Conservation (phyloP, 2,888 invertebrate species). For the Drosophila anomalipes region DNA sequence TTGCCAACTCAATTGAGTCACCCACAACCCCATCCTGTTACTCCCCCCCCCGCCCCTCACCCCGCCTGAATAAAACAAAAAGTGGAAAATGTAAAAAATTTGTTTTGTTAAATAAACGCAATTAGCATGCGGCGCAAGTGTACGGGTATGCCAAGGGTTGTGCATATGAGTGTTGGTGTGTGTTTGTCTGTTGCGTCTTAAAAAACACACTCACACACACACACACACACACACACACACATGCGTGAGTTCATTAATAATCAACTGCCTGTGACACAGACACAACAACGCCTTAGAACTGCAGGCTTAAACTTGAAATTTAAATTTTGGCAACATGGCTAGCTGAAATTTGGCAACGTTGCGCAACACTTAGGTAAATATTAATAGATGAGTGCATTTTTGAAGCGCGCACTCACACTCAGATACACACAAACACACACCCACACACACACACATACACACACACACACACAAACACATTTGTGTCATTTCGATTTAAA, state of each 20-base stretch:
- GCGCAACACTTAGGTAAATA: slow-evolving; percentile 36
- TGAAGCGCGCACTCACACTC: slow-evolving; percentile 5
- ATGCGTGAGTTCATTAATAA: slow-evolving; percentile 52
- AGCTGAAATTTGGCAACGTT: slow-evolving; percentile 55
- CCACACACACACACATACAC: neutral
- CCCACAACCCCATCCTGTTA: slow-evolving; percentile 3
- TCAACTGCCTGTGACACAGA: slow-evolving; percentile 25
- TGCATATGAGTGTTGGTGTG: slow-evolving; percentile 27
- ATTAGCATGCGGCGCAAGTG: slow-evolving; percentile 68
- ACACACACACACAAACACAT: slow-evolving; percentile 11
- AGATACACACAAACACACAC: slow-evolving; percentile 2
- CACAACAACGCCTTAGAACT: slow-evolving; percentile 27
- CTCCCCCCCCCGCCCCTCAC: neutral
- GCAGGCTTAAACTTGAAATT: slow-evolving; percentile 6
- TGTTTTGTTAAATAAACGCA: slow-evolving; percentile 80
- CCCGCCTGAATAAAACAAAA: slow-evolving; percentile 1
- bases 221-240: slow-evolving; percentile 16
- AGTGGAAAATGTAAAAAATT: slow-evolving; percentile 63
- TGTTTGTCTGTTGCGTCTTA: slow-evolving; percentile 36
- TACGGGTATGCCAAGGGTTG: slow-evolving; percentile 56
- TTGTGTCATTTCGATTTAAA: slow-evolving; percentile 70
- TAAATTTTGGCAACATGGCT: slow-evolving; percentile 53
- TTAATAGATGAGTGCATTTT: slow-evolving; percentile 52
- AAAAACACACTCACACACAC: neutral
- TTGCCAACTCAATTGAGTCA: slow-evolving; percentile 71